Evolutionary conservation across 2,113 vertebrate genomes (phyloP), one percentile per base, ranked within the genome.

Genomic region (Erpornis zantholeuca): DNA sequence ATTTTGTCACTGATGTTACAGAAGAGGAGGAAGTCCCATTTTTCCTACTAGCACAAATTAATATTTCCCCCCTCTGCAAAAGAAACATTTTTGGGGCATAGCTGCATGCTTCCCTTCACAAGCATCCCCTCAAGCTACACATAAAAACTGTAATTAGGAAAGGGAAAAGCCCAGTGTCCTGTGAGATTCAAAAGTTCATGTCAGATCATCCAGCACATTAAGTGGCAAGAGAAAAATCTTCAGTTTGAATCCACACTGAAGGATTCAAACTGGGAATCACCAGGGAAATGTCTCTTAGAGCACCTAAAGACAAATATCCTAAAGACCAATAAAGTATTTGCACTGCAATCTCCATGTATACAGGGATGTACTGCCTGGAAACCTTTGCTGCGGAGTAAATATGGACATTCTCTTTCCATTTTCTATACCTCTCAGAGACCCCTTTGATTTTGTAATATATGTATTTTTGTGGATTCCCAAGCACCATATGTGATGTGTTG

Each of bases 281-380:
- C 13, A 56, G 21, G 10, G 25, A 63, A 75, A 63, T 16, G 18
- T 40, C 7, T 59, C 28, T 57, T 28, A 35, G 13, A 35, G 24
- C 20, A 42, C 22, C 5, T 2, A 45, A 70, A 56, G 33, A 12
- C 36, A 71, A 87, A 70, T 7, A 20, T 21, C 36, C n/a, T n/a
- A n/a, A n/a, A n/a, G n/a, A 50, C 59, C 38, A 21, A 24, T 14
- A 16, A 77, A 56, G 35, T 21, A 44, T 52, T 52, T 20, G 4
- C 1, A 8, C n/a, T 66, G 52, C 17, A 3, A n/a, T n/a, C 42
- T 71, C 40, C 1, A 1, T 25, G 42, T 15, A 13, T 29, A 36
- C 14, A 14, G 61, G 25, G 28, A 49, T 15, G 28, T 6, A 65
- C 56, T 56, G 40, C 40, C 50, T 60, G 61, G 49, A 73, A 69